Evolutionary conservation across 2,888 invertebrate genomes (phyloP).

Genomic region (Drosophila eohydei): DNA sequence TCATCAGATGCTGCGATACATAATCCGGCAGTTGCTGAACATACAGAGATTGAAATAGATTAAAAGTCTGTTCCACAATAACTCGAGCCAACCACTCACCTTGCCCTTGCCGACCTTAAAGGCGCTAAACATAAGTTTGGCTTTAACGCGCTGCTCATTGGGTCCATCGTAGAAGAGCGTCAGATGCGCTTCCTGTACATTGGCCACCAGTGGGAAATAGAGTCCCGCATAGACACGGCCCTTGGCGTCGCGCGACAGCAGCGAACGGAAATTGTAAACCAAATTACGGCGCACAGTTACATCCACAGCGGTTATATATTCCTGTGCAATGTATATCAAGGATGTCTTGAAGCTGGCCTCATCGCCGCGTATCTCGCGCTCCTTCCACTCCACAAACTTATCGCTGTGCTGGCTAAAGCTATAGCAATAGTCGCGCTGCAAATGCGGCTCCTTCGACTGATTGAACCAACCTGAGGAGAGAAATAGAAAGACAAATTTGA

Average conservation of each 20-base stretch:
- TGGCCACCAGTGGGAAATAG: slow-evolving; percentile 92
- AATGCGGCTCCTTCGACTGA: slow-evolving; percentile 91
- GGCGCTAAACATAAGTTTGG: slow-evolving; percentile 90
- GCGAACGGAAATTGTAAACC: slow-evolving; percentile 92
- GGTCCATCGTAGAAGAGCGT: slow-evolving; percentile 91
- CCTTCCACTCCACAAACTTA: slow-evolving; percentile 94
- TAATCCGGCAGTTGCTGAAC: slow-evolving; percentile 87
- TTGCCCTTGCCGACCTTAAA: slow-evolving; percentile 88
- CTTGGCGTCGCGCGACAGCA: slow-evolving; percentile 92
- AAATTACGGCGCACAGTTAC: slow-evolving; percentile 95
- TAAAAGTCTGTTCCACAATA: not conserved
- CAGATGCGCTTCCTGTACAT: slow-evolving; percentile 87
- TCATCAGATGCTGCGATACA: slow-evolving; percentile 87
- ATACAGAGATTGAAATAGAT: not conserved
- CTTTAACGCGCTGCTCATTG: slow-evolving; percentile 88
- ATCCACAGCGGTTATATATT: slow-evolving; percentile 92
- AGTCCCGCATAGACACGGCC: slow-evolving; percentile 93
- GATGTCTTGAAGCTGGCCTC: slow-evolving; percentile 89
- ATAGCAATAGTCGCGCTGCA: slow-evolving; percentile 94
- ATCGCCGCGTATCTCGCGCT: slow-evolving; percentile 89
- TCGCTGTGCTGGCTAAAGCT: slow-evolving; percentile 88
- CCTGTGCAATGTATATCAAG: slow-evolving; percentile 91
- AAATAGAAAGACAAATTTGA: not conserved
- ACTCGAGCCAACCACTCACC: slow-evolving; percentile 27
- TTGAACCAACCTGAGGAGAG: slow-evolving; percentile 90